Base-by-base conservation (phyloP, 2,888 invertebrate species). In the Biston stratarius region DNA sequence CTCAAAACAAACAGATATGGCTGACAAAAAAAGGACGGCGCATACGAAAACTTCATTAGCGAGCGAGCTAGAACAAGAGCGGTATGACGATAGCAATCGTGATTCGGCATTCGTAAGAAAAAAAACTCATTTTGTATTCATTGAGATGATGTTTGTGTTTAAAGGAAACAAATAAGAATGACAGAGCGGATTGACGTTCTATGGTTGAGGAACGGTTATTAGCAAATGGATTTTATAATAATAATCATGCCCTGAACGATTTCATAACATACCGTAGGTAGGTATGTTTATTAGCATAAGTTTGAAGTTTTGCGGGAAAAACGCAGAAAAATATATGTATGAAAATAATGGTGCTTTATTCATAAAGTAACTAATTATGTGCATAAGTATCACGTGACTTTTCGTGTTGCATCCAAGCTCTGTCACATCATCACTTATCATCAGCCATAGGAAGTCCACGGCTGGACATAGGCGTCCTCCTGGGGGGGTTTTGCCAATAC, bases 1-100 rank as follows among this genome's bases (percentile, higher is more conserved):
- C 87, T 90, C 89, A 91, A 94, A 94, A 92, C 92, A 93, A 93
- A 94, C 92, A 93, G 89, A 90, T 82, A 90, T 90, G 91, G 90
- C 91, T 87, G 90, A 92, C 91, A 91, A 92, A 92, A 74, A 92
- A 92, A 91, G 90, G 89, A 90, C 83, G 88, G 77, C 79, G 82
- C 79, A 90, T 89, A 89, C 90, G 86, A 87, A 91, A 89, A 89
- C 90, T 88, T 88, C 87, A 90, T 90, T 87, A 88, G 84, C 83
- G 83, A 87, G 84, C 83, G 83, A 86, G 87, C 85, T 86, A 87
- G 88, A 83, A 82, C 82, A 81, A 83, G 81, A 83, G 87, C 83
- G 88, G 87, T 89, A 88, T 85, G 84, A 86, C 80, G 82, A 86
- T 89, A 83, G 85, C 86, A 85, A 86, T 84, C 84, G 87, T 93